Evolutionary conservation across 2,113 vertebrate species (phyloP).

Genomic region (Plecturocebus donacophilus): DNA sequence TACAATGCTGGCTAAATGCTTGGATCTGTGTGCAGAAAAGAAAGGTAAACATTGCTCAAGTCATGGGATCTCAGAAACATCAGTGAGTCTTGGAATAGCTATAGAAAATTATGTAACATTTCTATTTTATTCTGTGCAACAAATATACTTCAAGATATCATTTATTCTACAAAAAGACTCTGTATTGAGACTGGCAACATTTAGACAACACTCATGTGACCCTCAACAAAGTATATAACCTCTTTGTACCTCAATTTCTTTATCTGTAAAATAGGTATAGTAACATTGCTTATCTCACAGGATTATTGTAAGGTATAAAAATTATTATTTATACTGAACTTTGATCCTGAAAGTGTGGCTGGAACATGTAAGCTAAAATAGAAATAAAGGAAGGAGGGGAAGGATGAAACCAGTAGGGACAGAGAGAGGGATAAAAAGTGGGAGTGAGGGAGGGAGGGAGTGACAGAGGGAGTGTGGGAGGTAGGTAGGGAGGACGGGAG

Average conservation of each 20-base stretch:
- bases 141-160: neutral
- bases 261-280: neutral
- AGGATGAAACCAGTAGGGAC: neutral
- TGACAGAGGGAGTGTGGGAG: neutral
- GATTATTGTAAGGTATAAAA: neutral
- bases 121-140: neutral
- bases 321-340: neutral
- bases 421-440: neutral
- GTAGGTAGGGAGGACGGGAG: no score
- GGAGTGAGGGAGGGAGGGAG: neutral
- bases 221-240: neutral
- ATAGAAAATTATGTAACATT: neutral
- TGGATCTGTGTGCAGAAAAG: neutral
- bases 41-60: neutral
- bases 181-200: neutral
- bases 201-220: neutral
- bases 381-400: neutral
- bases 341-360: neutral
- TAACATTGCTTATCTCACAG: neutral
- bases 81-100: neutral
- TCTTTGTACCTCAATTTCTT: neutral
- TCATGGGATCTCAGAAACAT: neutral
- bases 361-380: neutral
- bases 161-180: neutral
- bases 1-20: neutral